A percentile compares a stretch with the other conserved stretches of the same genome.
Conservation (phyloP, 2,113 vertebrate species). For the Candoia aspera region DNA sequence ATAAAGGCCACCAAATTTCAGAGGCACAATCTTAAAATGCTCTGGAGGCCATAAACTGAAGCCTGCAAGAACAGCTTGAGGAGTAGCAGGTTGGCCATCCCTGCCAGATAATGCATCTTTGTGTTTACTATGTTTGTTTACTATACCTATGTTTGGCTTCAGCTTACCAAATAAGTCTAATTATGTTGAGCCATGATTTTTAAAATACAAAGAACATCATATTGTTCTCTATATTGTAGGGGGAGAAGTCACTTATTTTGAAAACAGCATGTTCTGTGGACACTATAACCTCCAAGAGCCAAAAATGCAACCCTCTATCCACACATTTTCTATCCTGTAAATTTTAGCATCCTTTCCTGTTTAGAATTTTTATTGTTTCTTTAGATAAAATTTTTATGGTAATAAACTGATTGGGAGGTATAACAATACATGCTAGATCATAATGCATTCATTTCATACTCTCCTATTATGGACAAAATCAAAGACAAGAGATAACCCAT, state of each 20-base stretch:
- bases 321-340: neutral
- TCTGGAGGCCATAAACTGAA: neutral
- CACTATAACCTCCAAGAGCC: neutral
- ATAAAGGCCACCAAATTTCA: neutral
- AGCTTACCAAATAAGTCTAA: neutral
- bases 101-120: neutral
- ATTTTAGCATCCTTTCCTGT: neutral
- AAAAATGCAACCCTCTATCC: neutral
- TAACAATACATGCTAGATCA: neutral
- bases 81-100: neutral
- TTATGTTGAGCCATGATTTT: neutral
- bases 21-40: neutral
- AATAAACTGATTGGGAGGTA: neutral
- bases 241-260: neutral
- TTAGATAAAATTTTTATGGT: neutral
- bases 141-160: neutral
- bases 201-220: neutral
- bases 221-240: neutral
- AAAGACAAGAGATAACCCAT: neutral
- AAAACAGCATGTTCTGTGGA: neutral
- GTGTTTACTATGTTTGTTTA: neutral
- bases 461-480: neutral
- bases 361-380: slow-evolving; percentile 4
- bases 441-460: neutral
- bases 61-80: neutral